phyloP scores from a whole-genome alignment of 2,888 invertebrate genomes.

The Plusia festucae region DNA sequence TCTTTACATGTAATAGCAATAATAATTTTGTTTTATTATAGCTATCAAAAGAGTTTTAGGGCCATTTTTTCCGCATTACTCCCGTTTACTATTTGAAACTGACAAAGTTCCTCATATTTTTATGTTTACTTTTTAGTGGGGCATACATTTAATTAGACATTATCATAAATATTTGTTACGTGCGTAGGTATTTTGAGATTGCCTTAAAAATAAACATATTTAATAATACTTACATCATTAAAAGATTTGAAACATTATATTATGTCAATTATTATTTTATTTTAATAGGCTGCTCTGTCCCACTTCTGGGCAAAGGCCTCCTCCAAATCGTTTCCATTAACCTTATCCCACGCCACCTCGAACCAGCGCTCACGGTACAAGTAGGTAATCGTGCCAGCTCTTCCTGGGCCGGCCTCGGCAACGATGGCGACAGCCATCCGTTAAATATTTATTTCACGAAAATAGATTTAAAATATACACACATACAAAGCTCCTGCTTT shows the following conservation, averaged over 20 bases:
- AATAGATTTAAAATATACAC: too few species aligned
- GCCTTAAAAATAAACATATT: neutral
- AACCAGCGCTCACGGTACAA: too few species aligned
- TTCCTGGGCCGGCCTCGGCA: too few species aligned
- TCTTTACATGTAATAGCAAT: neutral
- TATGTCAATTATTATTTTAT: too few species aligned
- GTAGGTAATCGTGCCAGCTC: too few species aligned
- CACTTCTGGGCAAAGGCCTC: too few species aligned
- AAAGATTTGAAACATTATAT: neutral
- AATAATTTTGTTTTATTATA: conserved; percentile 8
- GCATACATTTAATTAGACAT: neutral
- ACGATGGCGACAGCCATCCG: too few species aligned
- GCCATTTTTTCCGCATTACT: neutral
- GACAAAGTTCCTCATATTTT: neutral
- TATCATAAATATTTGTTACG: neutral
- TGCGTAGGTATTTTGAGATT: neutral
- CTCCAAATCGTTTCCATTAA: too few species aligned
- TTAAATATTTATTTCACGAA: too few species aligned
- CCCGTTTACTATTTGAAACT: neutral
- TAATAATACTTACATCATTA: conserved; percentile 1
- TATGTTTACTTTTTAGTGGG: neutral
- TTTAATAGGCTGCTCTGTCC: too few species aligned
- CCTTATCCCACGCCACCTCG: too few species aligned
- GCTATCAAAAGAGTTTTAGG: conserved; percentile 1
- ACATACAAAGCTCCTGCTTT: too few species aligned